These are phyloP conservation scores for Pseudopipra pipra DNA, from an alignment of 2,113 vertebrate genomes.

Conservation along the genomic window DNA sequence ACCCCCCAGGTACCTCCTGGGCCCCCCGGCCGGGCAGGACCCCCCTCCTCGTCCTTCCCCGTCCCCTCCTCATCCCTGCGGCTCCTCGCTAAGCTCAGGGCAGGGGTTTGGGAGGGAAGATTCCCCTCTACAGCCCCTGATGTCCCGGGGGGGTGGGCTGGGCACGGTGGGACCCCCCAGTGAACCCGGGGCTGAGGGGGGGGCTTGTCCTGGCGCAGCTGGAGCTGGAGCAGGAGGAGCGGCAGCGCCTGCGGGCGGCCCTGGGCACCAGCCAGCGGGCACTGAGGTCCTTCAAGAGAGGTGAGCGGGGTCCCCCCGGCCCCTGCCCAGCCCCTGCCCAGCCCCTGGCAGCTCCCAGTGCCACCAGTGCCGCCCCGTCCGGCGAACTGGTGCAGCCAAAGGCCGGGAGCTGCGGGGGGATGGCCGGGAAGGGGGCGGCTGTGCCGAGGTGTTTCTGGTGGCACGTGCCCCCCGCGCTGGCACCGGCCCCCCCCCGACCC, in stretches of 20 bases:
- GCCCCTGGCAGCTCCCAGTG: background rate
- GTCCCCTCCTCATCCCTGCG: background rate
- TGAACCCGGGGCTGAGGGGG: background rate
- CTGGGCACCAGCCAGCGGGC: constrained; percentile 68
- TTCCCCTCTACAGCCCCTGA: background rate
- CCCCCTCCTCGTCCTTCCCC: background rate
- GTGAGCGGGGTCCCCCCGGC: constrained; percentile 20
- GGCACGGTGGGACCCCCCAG: rapidly evolving
- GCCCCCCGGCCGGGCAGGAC: background rate
- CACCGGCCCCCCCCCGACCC: too few species aligned
- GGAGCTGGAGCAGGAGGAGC: constrained; percentile 63
- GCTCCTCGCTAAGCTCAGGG: background rate
- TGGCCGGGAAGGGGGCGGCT: rapidly evolving
- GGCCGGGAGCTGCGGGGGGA: background rate
- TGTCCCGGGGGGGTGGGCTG: background rate
- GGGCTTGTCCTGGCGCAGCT: constrained; percentile 47
- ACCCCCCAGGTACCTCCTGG: background rate
- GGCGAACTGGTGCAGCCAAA: background rate
- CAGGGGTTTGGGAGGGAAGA: background rate
- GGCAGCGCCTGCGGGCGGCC: constrained; percentile 55
- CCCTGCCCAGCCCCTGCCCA: too few species aligned
- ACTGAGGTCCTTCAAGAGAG: constrained; percentile 76
- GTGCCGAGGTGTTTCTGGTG: background rate
- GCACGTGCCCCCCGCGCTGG: too few species aligned
- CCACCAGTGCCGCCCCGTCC: background rate